phyloP scores from a whole-genome alignment of 2,113 vertebrate genomes.

The Brachypteracias leptosomus region DNA sequence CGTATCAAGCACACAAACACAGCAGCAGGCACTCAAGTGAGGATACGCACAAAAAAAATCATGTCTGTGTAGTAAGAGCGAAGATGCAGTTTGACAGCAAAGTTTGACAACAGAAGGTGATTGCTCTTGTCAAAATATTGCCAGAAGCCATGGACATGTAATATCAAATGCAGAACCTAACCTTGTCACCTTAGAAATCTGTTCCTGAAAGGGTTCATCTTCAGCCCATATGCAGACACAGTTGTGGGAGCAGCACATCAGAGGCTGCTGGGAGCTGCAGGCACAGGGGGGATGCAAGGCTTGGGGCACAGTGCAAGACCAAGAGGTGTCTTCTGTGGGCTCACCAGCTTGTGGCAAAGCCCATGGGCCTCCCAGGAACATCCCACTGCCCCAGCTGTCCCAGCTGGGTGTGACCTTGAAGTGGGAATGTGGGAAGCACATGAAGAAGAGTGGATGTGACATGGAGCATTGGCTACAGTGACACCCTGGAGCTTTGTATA shows the following conservation, averaged over 20 bases:
- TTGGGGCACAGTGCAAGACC: background rate
- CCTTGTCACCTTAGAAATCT: background rate
- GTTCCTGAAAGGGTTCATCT: background rate
- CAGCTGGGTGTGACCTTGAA: background rate
- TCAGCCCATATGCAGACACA: background rate
- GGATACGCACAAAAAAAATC: background rate
- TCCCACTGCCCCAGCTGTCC: background rate
- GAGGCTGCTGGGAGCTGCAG: background rate
- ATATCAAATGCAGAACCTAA: background rate
- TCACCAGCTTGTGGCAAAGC: background rate
- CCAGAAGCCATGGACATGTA: background rate
- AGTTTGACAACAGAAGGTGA: background rate
- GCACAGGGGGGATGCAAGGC: background rate
- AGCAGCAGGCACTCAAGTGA: background rate
- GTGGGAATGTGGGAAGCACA: background rate
- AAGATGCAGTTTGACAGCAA: background rate
- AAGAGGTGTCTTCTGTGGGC: background rate
- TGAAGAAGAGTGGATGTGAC: background rate
- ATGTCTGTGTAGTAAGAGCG: background rate
- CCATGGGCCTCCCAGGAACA: background rate
- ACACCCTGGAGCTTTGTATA: background rate
- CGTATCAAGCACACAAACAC: background rate
- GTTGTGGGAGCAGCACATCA: accelerated
- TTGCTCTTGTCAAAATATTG: background rate
- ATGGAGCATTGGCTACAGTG: background rate